Evolutionary conservation across 1,140 invertebrate species (phyloP).

Genomic region (Sycophila sp.): DNA sequence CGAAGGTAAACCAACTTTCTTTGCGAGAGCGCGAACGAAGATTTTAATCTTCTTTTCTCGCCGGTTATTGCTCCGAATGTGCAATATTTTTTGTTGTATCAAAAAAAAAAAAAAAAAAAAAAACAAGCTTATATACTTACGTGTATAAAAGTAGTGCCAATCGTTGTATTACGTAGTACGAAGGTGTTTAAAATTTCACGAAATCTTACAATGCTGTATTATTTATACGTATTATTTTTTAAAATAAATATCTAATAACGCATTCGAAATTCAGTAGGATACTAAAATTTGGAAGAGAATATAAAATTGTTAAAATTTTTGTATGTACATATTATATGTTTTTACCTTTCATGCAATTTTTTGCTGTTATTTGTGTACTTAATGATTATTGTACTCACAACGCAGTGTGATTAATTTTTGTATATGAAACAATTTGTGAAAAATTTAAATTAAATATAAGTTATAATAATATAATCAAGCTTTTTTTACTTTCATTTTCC

Average conservation of each 20-base stretch:
- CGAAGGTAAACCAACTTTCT: not conserved
- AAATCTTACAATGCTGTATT: not conserved
- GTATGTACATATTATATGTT: constrained; percentile 1
- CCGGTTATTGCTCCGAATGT: not conserved
- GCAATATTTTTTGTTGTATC: constrained; percentile 29
- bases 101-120: too few relatives aligned
- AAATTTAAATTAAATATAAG: constrained; percentile 28
- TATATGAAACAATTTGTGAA: constrained; percentile 27
- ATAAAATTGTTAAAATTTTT: constrained; percentile 12
- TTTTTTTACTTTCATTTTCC: too few relatives aligned
- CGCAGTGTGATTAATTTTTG: constrained; percentile 25
- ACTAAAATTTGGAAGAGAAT: not conserved
- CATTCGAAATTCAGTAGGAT: not conserved
- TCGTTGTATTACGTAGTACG: not conserved
- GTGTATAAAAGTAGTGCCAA: constrained; percentile 28
- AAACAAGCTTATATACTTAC: not conserved
- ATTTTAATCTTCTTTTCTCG: not conserved
- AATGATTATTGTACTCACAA: constrained; percentile 28
- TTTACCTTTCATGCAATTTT: not conserved
- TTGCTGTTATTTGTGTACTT: constrained; percentile 18
- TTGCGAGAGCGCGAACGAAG: not conserved
- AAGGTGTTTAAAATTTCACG: not conserved
- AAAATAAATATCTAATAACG: not conserved
- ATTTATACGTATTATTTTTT: constrained; percentile 9
- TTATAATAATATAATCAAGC: constrained; percentile 6